phyloP scores from a whole-genome alignment of 2,888 invertebrate species.

The Antitype chi region DNA sequence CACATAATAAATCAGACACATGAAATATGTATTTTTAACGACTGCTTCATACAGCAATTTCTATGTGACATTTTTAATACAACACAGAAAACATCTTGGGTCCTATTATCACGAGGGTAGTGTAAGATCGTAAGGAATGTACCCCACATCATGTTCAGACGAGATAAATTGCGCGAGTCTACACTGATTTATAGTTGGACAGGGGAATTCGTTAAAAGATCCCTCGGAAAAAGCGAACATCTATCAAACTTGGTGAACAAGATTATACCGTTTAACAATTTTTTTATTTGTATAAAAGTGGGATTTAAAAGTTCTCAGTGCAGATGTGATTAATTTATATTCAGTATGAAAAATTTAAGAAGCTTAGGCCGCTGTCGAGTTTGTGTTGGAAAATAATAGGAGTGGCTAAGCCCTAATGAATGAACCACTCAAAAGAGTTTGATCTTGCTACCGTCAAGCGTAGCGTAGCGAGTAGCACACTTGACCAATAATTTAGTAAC shows the following conservation, averaged over 20 bases:
- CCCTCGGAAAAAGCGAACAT: slow-evolving; percentile 67
- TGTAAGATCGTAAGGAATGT: slow-evolving; percentile 44
- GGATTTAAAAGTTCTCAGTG: slow-evolving; percentile 53
- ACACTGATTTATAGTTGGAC: slow-evolving; percentile 78
- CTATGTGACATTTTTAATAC: slow-evolving; percentile 55
- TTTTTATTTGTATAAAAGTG: slow-evolving; percentile 58
- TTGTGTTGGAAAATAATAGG: slow-evolving; percentile 9
- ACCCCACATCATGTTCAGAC: slow-evolving; percentile 67
- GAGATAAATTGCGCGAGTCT: slow-evolving; percentile 78
- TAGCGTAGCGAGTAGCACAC: neutral
- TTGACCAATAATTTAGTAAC: slow-evolving; percentile 9
- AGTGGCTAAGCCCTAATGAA: neutral
- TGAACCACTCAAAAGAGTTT: slow-evolving; percentile 7
- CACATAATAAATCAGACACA: slow-evolving; percentile 38
- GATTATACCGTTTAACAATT: slow-evolving; percentile 68
- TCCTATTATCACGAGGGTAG: slow-evolving; percentile 57
- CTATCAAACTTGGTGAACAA: slow-evolving; percentile 75
- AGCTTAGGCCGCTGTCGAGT: neutral
- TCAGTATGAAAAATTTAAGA: neutral
- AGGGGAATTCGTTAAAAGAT: slow-evolving; percentile 69
- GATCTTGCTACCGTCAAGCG: slow-evolving; percentile 1
- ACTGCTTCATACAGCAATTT: slow-evolving; percentile 35
- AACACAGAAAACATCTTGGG: slow-evolving; percentile 36
- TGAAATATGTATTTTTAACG: slow-evolving; percentile 68
- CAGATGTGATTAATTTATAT: slow-evolving; percentile 58